Percentiles rank a stretch among this genome's conserved stretches.
Evolutionary conservation across 2,888 invertebrate species (phyloP).

Genomic region (Microplitis manilae): DNA sequence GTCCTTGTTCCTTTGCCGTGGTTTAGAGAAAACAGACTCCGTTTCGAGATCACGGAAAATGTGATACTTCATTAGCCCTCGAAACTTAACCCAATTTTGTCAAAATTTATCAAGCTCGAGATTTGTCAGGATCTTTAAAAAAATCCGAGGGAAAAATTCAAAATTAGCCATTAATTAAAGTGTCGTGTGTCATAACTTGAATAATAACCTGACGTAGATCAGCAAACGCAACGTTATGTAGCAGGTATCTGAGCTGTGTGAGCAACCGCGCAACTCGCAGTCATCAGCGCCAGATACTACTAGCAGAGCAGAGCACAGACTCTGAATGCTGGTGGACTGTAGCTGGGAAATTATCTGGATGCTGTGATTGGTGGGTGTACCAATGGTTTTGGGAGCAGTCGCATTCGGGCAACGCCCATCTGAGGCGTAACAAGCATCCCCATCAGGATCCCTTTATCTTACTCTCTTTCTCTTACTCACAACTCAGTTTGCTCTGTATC

Average conservation of each 20-base stretch:
- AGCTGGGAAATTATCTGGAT: conserved; percentile 44
- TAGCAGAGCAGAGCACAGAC: conserved; percentile 34
- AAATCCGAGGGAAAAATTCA: background rate
- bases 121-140: too few species aligned
- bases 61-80: background rate
- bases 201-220: background rate
- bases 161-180: background rate
- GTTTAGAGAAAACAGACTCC: background rate
- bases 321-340: conserved; percentile 44
- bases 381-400: conserved; percentile 58
- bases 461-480: conserved; percentile 39
- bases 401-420: conserved; percentile 58
- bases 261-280: background rate
- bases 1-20: conserved; percentile 64
- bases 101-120: too few species aligned
- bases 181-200: conserved; percentile 25
- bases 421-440: conserved; percentile 61
- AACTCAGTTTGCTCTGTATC: conserved; percentile 25
- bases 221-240: background rate
- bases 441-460: conserved; percentile 6
- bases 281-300: background rate
- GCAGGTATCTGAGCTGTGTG: background rate
- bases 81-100: background rate
- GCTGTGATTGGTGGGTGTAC: conserved; percentile 54
- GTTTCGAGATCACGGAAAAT: background rate